Evolutionary conservation across 2,888 invertebrate genomes (phyloP), one percentile per base, ranked within the genome.

Genomic region (Dilophus febrilis): DNA sequence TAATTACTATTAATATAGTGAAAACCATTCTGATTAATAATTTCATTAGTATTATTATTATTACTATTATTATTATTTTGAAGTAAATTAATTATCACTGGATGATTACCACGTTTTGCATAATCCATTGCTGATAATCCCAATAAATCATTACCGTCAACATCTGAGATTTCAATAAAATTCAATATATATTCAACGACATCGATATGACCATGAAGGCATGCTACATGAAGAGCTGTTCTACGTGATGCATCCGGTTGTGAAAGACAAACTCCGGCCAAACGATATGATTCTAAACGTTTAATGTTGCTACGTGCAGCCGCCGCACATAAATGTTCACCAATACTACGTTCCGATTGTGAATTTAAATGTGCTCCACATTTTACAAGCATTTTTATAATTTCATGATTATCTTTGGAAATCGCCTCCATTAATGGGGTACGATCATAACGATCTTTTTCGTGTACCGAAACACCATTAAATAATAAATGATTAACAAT

Each of bases 381-480:
- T 48, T 73, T 68, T 11, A 74, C 59, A 1, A 88, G 63, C 2
- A 82, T 47, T 17, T 68, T 59, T 39, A 88, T 82, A 10, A 77
- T 71, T 33, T 68, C 65, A 13, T 69, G 65, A 40, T 70, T 69
- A 49, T 81, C 77, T 32, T 63, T 63, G 32, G 72, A 64, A 2
- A 84, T 68, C 0, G 85, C 84, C 44, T 79, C 77, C 40, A 74
- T 65, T 1, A 85, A 70, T 1, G 77, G 82, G 16, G 77, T 78
- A 49, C 72, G 77, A 45, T 73, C 84, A 22, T 38, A 45, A 60
- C 70, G 68, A 50, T 85, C 85, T 46, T 78, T 76, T 30, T 72
- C 64, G 53, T 91, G 88, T 3, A 91, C 83, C 38, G 77, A 82
- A 0, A 85, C 85, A 0, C 91, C 91, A 50, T 79, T 72, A 39